Evolutionary conservation across 2,888 invertebrate species (phyloP).

Genomic region (Agrochola litura): DNA sequence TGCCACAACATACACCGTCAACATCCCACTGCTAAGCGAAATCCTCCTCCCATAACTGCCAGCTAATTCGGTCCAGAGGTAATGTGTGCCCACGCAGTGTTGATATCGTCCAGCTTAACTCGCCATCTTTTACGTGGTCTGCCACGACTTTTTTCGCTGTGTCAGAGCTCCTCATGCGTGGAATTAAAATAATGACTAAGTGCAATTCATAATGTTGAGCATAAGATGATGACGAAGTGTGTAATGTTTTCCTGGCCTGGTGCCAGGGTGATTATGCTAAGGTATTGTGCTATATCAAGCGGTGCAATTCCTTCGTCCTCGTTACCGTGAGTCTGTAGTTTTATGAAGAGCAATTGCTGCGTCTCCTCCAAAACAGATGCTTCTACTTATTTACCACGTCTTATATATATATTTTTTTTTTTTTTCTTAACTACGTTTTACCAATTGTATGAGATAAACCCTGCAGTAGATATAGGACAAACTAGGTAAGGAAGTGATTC

Average conservation of each 20-base stretch:
- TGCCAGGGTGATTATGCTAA: constrained; percentile 45
- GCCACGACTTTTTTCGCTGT: not conserved
- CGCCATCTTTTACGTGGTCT: not conserved
- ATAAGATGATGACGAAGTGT: constrained; percentile 43
- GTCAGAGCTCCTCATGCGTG: constrained; percentile 12
- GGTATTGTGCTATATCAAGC: constrained; percentile 35
- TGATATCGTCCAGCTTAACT: not conserved
- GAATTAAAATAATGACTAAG: constrained; percentile 50
- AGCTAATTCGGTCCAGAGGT: not conserved
- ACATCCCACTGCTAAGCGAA: not conserved
- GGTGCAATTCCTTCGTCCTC: constrained; percentile 4
- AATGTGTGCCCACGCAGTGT: not conserved
- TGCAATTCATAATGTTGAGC: constrained; percentile 35
- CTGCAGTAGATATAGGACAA: not conserved
- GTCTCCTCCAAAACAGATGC: not conserved
- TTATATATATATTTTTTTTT: too few species aligned
- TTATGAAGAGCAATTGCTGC: not conserved
- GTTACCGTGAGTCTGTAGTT: not conserved
- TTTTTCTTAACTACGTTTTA: too few species aligned
- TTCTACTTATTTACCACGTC: not conserved
- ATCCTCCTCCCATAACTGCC: not conserved
- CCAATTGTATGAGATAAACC: too few species aligned
- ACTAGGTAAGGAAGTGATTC: not conserved
- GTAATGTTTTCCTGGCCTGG: constrained; percentile 27
- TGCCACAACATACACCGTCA: not conserved